Base-by-base conservation (phyloP, 2,888 invertebrate species). In the Ischnus inquisitorius region DNA sequence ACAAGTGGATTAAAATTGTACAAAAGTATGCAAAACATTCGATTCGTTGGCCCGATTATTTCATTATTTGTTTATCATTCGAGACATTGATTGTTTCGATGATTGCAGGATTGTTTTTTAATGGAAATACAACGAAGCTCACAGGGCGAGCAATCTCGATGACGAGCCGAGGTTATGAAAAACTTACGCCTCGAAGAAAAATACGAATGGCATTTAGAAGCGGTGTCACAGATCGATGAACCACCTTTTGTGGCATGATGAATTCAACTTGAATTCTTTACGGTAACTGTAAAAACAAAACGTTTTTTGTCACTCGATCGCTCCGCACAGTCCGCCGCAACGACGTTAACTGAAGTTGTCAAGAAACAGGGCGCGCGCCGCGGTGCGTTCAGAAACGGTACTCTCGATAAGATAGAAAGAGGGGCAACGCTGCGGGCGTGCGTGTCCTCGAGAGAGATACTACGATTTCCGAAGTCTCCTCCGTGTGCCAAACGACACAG, bases 111-210 rank as follows among this genome's bases (percentile, higher is more conserved):
- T 39, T 51, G n/a, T 62, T 12, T 6, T 46, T 25, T n/a, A 19
- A 51, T 19, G 54, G 5, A 8, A n/a, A 78, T 43, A 16, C 62
- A 64, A 22, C 10, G 25, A 60, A 60, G 28, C n/a, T 60, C 0
- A 5, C 22, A 60, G 28, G 5, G 14, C 6, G n/a, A 28, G n/a
- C 6, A 14, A n/a, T 5, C 28, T 28, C 57, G 72, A 19, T 69
- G 57, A 48, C 14, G 48, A 14, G 10, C 14, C 39, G 28, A 80
- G 54, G 39, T 74, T 60, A 74, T 46, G 68, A 25, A 62, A 51
- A 71, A 88, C 90, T 88, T 88, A 90, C 90, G 72, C 90, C 89
- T 19, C 90, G 87, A 2, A 78, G 12, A 22, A 88, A 0, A 4
- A 34, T 34, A 28, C 87, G 88, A 28, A 90, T 0, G 1, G 0